phyloP scores from a whole-genome alignment of 2,797 vertebrate genomes.

The Caiman crocodilus region DNA sequence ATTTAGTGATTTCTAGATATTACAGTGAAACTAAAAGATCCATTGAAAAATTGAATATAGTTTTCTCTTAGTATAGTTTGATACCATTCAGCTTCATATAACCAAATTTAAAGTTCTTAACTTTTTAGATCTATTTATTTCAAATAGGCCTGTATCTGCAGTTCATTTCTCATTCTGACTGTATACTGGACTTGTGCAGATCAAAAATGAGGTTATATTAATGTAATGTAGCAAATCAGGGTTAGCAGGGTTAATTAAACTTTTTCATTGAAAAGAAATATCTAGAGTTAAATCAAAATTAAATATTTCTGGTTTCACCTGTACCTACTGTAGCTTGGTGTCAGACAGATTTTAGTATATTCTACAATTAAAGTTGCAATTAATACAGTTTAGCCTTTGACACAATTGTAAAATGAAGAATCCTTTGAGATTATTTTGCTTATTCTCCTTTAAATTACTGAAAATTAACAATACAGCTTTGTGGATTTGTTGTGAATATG shows the following conservation, averaged over 20 bases:
- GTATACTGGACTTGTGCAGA: neutral
- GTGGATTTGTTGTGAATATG: slow-evolving; percentile 47
- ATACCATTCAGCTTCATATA: slow-evolving; percentile 12
- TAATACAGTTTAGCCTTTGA: slow-evolving; percentile 69
- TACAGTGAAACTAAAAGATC: no score
- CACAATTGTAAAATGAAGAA: slow-evolving; percentile 70
- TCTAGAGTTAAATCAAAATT: slow-evolving; percentile 44
- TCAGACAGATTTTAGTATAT: slow-evolving; percentile 71
- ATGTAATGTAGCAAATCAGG: slow-evolving; percentile 41
- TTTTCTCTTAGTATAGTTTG: neutral
- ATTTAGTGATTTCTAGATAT: no score
- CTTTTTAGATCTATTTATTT: slow-evolving; percentile 58
- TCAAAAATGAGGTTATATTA: neutral
- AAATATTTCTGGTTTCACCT: slow-evolving; percentile 19
- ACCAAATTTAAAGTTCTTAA: neutral
- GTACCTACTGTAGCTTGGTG: slow-evolving; percentile 64
- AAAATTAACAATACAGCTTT: slow-evolving; percentile 59
- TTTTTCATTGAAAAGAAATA: slow-evolving; percentile 22
- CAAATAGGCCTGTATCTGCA: neutral
- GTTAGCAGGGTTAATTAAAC: slow-evolving; percentile 26
- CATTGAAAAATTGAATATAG: neutral
- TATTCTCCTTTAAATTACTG: slow-evolving; percentile 48
- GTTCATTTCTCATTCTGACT: neutral
- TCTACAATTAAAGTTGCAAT: slow-evolving; percentile 75
- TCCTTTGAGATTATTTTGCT: slow-evolving; percentile 66